Evolutionary conservation across 1,140 invertebrate species (phyloP), one percentile per base, ranked within the genome.

Genomic region (Cylas formicarius): DNA sequence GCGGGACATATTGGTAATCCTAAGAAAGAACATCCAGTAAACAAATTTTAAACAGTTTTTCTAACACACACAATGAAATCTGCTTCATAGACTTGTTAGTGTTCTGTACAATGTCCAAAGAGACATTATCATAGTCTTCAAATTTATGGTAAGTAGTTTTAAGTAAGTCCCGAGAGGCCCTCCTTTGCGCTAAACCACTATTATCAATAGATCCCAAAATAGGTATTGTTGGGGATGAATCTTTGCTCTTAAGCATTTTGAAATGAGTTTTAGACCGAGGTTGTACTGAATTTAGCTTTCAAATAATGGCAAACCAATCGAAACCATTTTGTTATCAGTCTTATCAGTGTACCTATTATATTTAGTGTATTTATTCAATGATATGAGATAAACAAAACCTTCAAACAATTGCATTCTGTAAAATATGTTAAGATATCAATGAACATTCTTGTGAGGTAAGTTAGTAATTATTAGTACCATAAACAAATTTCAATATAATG

Each of bases 1-100:
- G 66, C 90, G 63, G 44, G 86, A 86, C 86, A 90, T 90, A 22
- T 68, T 79, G 32, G 73, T 74, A 54, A 85, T 71, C 61, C 79
- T 84, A 79, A 77, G 53, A 44, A 50, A 58, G 53, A 52, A 29
- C 23, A 16, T 23, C 10, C 20, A 22, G 16, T 39, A 34, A 23
- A 19, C 17, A 42, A 34, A 34, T 35, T 24, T 14, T 11, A 28
- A 20, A n/a, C 17, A 42, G 16, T 16, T 39, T 16, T 35, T 37
- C 37, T 24, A 35, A 8, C 14, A 26, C 10, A 48, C 20, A 28
- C 20, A 27, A 17, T 17, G 26, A 10, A 19, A 22, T 6, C 27
- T 32, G 35, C 8, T 22, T 23, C 14, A 14, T 32, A 23, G 9
- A 18, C 9, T 17, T 5, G 21, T n/a, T 18, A 10, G 39, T 13